Evolutionary conservation across 1,140 invertebrate species (phyloP), one percentile per base, ranked within the genome.

Genomic region (Danaus plexippus): DNA sequence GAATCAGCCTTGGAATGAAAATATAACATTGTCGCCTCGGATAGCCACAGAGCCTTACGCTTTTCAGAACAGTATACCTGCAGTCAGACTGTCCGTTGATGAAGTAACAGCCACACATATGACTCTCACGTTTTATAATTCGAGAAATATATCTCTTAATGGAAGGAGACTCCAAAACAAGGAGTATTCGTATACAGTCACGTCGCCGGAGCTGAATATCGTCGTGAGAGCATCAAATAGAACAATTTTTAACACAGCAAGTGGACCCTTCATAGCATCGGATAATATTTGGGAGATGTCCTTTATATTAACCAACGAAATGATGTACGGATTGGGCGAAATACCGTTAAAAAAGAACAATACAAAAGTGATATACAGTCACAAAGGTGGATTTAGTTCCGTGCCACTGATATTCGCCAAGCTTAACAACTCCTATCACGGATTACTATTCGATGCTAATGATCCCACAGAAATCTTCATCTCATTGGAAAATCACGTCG

Each of bases 281-380:
- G 49, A 77, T 42, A 78, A 84, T 12, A 83, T 87, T 54, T 87
- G 84, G 84, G 84, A 87, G 50, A 68, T 84, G 9, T 43, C 71
- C n/a, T 83, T 87, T 22, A 71, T 61, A 65, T 61, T 84, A 41
- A 84, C 84, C 4, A 65, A 84, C 18, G 79, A 76, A 61, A 59
- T 63, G 2, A 81, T 85, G 73, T 84, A 72, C 13, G 84, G 84
- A 1, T 66, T 87, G 0, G 82, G 80, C 11, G 80, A 87, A 51
- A 60, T 87, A 57, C 84, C 84, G 0, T 44, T 87, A 1, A 66
- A 52, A 52, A 50, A 48, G 41, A 71, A 69, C 15, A 77, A 69
- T 1, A 63, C 64, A 0, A 85, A 80, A 65, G 49, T 84, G 1
- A 63, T 87, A 42, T 87, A 84, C 47, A 82, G 62, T 9, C 60